Conservation (phyloP, 1,140 invertebrate species). For the Procambarus clarkii region DNA sequence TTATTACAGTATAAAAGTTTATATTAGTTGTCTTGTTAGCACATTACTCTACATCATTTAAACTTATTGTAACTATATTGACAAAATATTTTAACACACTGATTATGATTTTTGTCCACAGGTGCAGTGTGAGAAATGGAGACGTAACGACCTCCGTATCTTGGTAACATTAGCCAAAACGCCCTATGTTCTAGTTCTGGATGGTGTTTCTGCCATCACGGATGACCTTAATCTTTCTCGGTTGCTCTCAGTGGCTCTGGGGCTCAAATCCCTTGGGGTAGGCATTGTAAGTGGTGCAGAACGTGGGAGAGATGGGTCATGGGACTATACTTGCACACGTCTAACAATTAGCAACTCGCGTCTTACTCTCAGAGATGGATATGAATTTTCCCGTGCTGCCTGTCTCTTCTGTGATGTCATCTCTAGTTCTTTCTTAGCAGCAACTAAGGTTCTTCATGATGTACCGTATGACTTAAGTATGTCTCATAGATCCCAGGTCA, state of each 20-base stretch:
- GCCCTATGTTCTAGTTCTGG: slow-evolving; percentile 61
- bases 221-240: slow-evolving; percentile 56
- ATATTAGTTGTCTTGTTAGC: no score
- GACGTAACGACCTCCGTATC: slow-evolving; percentile 41
- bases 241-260: slow-evolving; percentile 45
- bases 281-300: slow-evolving; percentile 66
- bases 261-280: slow-evolving; percentile 42
- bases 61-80: background rate
- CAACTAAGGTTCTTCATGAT: slow-evolving; percentile 55
- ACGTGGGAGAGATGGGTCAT: slow-evolving; percentile 63
- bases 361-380: slow-evolving; percentile 59
- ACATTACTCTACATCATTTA: no score
- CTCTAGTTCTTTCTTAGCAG: slow-evolving; percentile 54
- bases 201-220: slow-evolving; percentile 59
- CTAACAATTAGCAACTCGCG: slow-evolving; percentile 49
- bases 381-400: slow-evolving; percentile 59
- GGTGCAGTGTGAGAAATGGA: slow-evolving; percentile 57
- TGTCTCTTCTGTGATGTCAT: slow-evolving; percentile 71
- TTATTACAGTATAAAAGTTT: no score
- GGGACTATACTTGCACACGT: slow-evolving; percentile 66
- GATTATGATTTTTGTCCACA: slow-evolving; percentile 12
- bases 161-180: slow-evolving; percentile 39
- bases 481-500: slow-evolving; percentile 37
- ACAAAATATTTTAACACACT: background rate
- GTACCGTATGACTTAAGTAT: slow-evolving; percentile 50